These are phyloP conservation scores for Heliconius hewitsoni DNA, from an alignment of 1,140 invertebrate species.

Conservation along the genomic window DNA sequence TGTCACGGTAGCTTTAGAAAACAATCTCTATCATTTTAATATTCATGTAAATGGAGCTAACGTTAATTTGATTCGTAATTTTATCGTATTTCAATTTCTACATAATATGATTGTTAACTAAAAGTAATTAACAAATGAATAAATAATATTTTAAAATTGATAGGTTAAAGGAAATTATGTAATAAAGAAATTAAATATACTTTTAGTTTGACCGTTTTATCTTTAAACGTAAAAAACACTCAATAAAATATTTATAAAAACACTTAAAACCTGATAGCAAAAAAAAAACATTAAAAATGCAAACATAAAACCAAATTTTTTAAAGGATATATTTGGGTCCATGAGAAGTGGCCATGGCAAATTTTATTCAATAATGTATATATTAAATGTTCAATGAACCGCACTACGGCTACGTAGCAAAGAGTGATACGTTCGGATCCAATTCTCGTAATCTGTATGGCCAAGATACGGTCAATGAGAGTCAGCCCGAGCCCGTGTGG, in stretches of 20 bases:
- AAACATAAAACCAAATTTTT: background rate
- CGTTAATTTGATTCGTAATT: background rate
- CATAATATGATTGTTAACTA: no score
- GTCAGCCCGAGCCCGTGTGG: conserved; percentile 34
- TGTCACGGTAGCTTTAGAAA: background rate
- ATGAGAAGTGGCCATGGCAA: conserved; percentile 35
- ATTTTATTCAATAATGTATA: conserved; percentile 28
- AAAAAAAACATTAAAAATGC: background rate
- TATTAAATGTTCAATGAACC: conserved; percentile 36
- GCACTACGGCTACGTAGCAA: conserved; percentile 12
- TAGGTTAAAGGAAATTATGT: background rate
- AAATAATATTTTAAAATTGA: no score
- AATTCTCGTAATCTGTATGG: conserved; percentile 19
- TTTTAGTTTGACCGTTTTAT: no score
- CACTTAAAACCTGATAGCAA: background rate
- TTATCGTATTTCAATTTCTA: no score
- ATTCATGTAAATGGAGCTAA: background rate
- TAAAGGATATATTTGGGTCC: conserved; percentile 26
- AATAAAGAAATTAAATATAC: background rate
- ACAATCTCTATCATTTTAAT: background rate
- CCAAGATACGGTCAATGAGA: conserved; percentile 45
- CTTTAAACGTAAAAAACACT: background rate
- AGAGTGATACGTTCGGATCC: conserved; percentile 3
- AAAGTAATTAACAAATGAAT: no score
- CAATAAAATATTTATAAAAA: background rate